Base-by-base conservation (phyloP, 2,888 invertebrate species). In the Thymelicus sylvestris region DNA sequence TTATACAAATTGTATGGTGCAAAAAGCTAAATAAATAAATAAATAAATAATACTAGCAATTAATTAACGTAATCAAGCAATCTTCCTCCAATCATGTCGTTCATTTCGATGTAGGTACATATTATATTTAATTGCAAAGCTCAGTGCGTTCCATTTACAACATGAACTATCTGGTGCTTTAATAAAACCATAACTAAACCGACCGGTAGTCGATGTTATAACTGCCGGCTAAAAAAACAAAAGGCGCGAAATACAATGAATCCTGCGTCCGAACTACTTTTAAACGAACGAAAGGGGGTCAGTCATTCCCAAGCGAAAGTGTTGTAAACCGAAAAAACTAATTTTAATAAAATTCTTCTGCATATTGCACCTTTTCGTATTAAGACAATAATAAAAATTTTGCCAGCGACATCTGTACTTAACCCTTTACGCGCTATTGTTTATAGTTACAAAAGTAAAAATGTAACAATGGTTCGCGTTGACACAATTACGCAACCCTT, bases 401-500 rank as follows among this genome's bases (percentile, higher is more conserved):
- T 83, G 79, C 76, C 77, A 76, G 77, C 77, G 78, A 85, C 91
- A 91, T 92, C 90, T 90, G 91, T 88, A 88, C 84, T 79, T 78
- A 81, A 86, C 89, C 86, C 83, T 80, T 73, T 73, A 72, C 61
- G 66, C 12, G 75, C 79, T 79, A 85, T 91, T 91, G 91, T 92
- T 88, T 90, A 90, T 86, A 83, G 80, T 81, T 77, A 81, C 80
- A 81, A 83, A 84, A 81, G 84, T 84, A 82, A 80, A 79, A 80
- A 76, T 78, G 76, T 76, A 74, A 91, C 89, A 90, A 90, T 83
- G 80, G 79, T 63, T 44, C 41, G 82, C 89, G 92, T 92, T 93
- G 93, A 93, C 91, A 91, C 92, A 92, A 91, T 92, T 90, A 88
- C 79, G 78, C 78, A 78, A 83, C 85, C 89, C 87, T 83, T 78